Percentiles rank a stretch among this genome's conserved stretches.
Evolutionary conservation across 1,140 invertebrate species (phyloP).

Genomic region (Telenomus remus): DNA sequence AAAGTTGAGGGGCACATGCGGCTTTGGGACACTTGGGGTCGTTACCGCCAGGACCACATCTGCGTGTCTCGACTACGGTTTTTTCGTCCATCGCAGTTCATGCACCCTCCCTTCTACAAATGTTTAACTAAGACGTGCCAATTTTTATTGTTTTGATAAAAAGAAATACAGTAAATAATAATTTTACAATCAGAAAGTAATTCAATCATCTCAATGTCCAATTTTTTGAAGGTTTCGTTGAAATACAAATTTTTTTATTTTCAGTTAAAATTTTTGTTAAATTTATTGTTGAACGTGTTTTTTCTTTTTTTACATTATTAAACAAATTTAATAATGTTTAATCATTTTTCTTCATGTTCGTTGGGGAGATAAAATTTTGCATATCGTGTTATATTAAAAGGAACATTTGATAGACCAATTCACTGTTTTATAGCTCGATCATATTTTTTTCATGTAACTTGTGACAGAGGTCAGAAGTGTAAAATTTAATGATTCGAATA

Average conservation of each 20-base stretch:
- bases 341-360: too few species aligned
- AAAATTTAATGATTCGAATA: background rate
- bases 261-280: too few species aligned
- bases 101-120: conserved; percentile 27
- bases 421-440: background rate
- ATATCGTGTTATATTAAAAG: background rate
- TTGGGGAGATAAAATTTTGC: background rate
- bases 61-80: conserved; percentile 30
- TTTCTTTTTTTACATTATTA: too few species aligned
- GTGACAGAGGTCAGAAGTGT: background rate
- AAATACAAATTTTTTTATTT: too few species aligned
- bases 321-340: too few species aligned
- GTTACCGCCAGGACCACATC: conserved; percentile 36
- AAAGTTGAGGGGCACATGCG: conserved; percentile 25
- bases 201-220: too few species aligned
- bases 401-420: background rate
- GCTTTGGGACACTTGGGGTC: conserved; percentile 30
- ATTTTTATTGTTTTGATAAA: background rate
- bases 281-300: too few species aligned
- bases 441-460: background rate
- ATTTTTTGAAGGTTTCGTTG: too few species aligned
- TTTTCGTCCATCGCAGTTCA: conserved; percentile 42
- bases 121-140: background rate
- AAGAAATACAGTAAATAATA: too few species aligned
- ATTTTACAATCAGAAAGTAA: too few species aligned